Evolutionary conservation across 2,888 invertebrate species (phyloP).

Genomic region (Melanostoma mellinum): DNA sequence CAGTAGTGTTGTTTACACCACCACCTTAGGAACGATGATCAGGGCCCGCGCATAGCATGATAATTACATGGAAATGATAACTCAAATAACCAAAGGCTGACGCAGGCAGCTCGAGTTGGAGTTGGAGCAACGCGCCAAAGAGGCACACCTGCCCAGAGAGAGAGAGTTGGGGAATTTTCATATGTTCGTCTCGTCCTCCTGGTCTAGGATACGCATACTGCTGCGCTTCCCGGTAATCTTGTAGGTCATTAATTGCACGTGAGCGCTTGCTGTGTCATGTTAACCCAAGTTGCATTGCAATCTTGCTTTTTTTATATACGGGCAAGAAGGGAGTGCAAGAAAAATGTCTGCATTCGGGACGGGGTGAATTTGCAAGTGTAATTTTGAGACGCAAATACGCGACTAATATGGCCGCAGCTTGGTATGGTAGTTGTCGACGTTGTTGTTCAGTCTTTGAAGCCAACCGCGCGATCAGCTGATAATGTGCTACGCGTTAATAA

Average conservation of each 20-base stretch:
- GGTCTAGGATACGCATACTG: constrained; percentile 63
- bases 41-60: constrained; percentile 65
- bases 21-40: constrained; percentile 46
- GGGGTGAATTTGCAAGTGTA: constrained; percentile 64
- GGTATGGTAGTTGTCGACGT: neutral
- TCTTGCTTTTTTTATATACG: neutral
- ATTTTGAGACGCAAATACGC: constrained; percentile 56
- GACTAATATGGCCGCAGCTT: constrained; percentile 26
- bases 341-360: constrained; percentile 51
- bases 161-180: constrained; percentile 28
- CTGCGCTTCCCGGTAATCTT: constrained; percentile 62
- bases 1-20: constrained; percentile 58
- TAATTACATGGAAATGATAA: constrained; percentile 69
- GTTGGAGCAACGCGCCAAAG: constrained; percentile 32
- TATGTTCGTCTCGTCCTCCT: constrained; percentile 62
- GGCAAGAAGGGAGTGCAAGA: constrained; percentile 8
- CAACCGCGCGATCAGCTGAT: constrained; percentile 71
- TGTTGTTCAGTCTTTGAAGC: constrained; percentile 52
- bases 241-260: constrained; percentile 72
- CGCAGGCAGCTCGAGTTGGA: constrained; percentile 12
- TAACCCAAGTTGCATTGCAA: constrained; percentile 29
- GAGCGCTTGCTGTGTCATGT: constrained; percentile 45
- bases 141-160: constrained; percentile 60
- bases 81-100: constrained; percentile 52
- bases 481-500: constrained; percentile 72